Base-by-base conservation (phyloP, 30 jellyfish, hydroid and myxozoan genomes). In the Calvadosia cruxmelitensis region DNA sequence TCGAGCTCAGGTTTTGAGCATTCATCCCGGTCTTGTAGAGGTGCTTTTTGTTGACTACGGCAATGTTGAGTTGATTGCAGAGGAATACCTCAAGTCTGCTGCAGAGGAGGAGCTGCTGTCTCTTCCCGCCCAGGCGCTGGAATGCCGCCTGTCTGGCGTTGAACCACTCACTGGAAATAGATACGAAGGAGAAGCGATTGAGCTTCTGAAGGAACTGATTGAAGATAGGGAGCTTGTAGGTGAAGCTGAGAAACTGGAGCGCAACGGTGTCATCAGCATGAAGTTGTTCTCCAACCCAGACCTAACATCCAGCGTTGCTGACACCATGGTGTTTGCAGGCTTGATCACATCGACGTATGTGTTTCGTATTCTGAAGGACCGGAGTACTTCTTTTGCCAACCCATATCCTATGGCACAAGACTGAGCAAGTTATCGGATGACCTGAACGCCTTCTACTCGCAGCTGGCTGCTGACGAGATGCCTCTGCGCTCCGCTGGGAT, bases 311-410 rank as follows among this genome's bases (percentile, higher is more conserved):
- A 63, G 78, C 25, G 93, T 88, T 5, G 94, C 93, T 3, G 89
- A 88, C 29, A 94, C 80, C 48, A 78, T 88, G 0, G 86, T 80
- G 12, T 50, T 84, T 78, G 89, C 97, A 20, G 97, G 97, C 20
- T 81, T 42, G 81, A 78, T 23, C 66, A 75, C 64, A 42, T 74
- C 70, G 95, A 87, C 67, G 27, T 87, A 20, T 74, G 84, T 49
- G 61, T 87, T 23, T 83, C 84, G 15, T 72, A 71, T 66, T 66
- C 32, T 30, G 92, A 74, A 34, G 65, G 79, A 25, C 13, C 73
- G 31, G 79, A 75, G 48, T 31, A 57, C 3, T 87, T 87, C 62
- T 81, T 34, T 68, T 80, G 97, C 68, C 94, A 87, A 62, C 84
- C 80, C n/a, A 68, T 69, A 1, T 68, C 35, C 27, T 64, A 84